Percentiles rank a stretch among this genome's conserved stretches.
phyloP scores from a whole-genome alignment of 2,113 vertebrate genomes.

The Semnornis frantzii region DNA sequence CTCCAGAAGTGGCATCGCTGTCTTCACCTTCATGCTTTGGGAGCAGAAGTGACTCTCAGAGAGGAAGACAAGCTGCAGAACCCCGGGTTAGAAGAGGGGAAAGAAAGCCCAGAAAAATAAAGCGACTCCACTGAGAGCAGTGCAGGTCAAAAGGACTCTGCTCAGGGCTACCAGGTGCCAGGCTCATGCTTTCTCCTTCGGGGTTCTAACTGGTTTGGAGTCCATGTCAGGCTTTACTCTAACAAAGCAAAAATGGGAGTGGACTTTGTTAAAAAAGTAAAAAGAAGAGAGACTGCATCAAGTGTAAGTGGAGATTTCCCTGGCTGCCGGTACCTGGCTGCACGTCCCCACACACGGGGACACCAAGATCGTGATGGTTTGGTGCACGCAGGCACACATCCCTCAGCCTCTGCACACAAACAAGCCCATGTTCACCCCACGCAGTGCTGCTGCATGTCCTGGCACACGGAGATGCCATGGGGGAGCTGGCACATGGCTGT shows the following conservation, averaged over 20 bases:
- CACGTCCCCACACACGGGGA: neutral
- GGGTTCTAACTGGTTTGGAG: neutral
- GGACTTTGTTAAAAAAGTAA: neutral
- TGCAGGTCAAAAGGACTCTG: neutral
- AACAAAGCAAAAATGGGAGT: neutral
- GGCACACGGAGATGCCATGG: accelerated
- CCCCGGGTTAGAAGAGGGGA: neutral
- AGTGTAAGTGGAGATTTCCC: neutral
- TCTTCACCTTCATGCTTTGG: neutral
- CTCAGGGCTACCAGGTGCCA: neutral
- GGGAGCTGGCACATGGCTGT: accelerated
- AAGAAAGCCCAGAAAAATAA: neutral
- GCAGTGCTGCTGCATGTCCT: accelerated
- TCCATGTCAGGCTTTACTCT: neutral
- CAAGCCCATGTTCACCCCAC: accelerated
- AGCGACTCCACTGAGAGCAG: accelerated
- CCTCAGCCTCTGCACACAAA: accelerated
- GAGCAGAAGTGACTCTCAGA: neutral
- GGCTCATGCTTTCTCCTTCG: neutral
- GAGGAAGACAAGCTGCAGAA: neutral
- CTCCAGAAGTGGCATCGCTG: neutral
- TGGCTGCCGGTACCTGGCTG: accelerated
- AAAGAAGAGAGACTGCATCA: neutral
- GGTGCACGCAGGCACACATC: accelerated
- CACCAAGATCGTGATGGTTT: accelerated